These are phyloP conservation scores for Heliothis virescens DNA, from an alignment of 1,140 invertebrate genomes.

Conservation along the genomic window DNA sequence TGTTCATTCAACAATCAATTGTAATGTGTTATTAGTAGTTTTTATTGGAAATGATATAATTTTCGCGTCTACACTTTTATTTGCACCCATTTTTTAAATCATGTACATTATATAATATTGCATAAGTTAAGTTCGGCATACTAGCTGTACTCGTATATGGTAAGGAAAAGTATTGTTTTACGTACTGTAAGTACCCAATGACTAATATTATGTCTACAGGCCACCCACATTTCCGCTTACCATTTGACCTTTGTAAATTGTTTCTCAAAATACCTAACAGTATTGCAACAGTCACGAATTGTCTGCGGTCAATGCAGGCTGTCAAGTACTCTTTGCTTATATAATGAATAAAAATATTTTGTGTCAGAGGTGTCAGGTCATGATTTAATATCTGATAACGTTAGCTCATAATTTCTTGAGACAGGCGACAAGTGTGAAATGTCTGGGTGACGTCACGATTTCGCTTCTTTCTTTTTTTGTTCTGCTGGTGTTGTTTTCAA, in stretches of 20 bases:
- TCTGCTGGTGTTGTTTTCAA: too few relatives aligned
- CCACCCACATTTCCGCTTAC: slow-evolving; percentile 7
- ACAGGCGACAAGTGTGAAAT: neutral
- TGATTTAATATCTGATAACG: slow-evolving; percentile 1
- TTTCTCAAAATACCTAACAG: slow-evolving; percentile 7
- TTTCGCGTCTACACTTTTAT: too few relatives aligned
- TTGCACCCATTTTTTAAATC: too few relatives aligned
- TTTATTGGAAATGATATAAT: too few relatives aligned
- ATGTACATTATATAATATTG: too few relatives aligned
- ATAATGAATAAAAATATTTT: neutral
- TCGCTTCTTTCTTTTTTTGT: neutral
- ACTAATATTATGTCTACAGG: neutral
- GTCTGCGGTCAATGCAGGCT: slow-evolving; percentile 9
- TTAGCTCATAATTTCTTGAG: slow-evolving; percentile 1
- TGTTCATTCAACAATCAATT: too few relatives aligned
- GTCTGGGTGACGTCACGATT: neutral
- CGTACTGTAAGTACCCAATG: neutral
- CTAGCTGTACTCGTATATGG: too few relatives aligned
- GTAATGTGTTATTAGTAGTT: too few relatives aligned
- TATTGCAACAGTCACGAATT: slow-evolving; percentile 25
- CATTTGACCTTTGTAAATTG: slow-evolving; percentile 21
- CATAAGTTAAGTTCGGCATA: too few relatives aligned
- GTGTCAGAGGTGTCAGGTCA: neutral
- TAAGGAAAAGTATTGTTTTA: too few relatives aligned
- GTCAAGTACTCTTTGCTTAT: slow-evolving; percentile 7